These are phyloP conservation scores for Sylvia borin DNA, from an alignment of 2,797 vertebrate species.

Conservation along the genomic window DNA sequence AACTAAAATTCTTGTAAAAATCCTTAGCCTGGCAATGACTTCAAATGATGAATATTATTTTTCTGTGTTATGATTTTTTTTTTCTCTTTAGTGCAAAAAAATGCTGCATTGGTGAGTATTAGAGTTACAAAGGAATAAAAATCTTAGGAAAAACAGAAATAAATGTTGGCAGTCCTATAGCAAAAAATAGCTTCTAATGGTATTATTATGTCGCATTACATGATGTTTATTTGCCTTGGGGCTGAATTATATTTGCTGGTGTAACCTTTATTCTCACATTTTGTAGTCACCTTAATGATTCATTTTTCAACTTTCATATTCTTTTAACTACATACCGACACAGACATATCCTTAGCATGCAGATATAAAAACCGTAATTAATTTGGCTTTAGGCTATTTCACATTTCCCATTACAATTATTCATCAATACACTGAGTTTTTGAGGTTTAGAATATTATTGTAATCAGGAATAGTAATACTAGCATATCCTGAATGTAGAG, in stretches of 20 bases:
- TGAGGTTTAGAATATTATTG: neutral
- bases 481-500: neutral
- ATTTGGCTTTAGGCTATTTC: conserved; percentile 25
- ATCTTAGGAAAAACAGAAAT: neutral
- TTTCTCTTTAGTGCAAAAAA: neutral
- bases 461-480: neutral
- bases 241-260: neutral
- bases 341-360: neutral
- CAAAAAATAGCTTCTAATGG: neutral
- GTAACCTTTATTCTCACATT: conserved; percentile 19
- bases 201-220: neutral
- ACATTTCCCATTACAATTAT: neutral
- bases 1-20: neutral
- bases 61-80: neutral
- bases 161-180: neutral
- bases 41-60: neutral
- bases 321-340: neutral
- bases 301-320: neutral
- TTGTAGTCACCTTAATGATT: neutral
- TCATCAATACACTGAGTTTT: neutral
- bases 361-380: neutral
- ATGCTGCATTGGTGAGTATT: neutral
- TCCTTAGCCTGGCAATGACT: neutral
- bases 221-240: neutral
- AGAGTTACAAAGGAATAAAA: neutral